Conservation (phyloP, 2,888 invertebrate genomes). For the Amphipyra tragopoginis region DNA sequence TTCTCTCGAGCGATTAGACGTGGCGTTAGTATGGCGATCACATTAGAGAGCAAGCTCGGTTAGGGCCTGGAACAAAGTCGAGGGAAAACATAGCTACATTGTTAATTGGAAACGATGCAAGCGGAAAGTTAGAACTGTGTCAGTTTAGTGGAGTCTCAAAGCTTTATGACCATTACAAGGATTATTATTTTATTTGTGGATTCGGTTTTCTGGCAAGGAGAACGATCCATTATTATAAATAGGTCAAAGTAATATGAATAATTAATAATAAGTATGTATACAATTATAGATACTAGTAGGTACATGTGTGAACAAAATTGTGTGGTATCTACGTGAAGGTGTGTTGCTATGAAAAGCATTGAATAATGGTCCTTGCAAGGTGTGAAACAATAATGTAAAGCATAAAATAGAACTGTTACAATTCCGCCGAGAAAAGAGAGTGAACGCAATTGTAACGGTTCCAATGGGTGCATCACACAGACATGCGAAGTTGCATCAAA, state of each 20-base stretch:
- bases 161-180: conserved; percentile 82
- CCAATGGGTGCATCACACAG: conserved; percentile 62
- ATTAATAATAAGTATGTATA: conserved; percentile 16
- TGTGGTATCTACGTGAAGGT: conserved; percentile 47
- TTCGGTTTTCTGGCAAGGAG: conserved; percentile 35
- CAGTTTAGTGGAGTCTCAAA: conserved; percentile 76
- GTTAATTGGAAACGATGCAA: conserved; percentile 87
- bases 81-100: conserved; percentile 87
- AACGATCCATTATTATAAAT: conserved; percentile 28
- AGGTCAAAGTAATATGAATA: conserved; percentile 27
- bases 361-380: conserved; percentile 88
- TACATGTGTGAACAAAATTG: conserved; percentile 36
- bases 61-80: conserved; percentile 90
- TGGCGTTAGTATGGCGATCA: conserved; percentile 90
- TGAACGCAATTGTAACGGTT: conserved; percentile 65
- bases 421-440: conserved; percentile 48
- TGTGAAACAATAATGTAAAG: conserved; percentile 78
- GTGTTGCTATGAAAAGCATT: conserved; percentile 67
- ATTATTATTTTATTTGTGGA: conserved; percentile 73
- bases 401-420: conserved; percentile 68
- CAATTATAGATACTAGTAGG: conserved; percentile 21
- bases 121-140: conserved; percentile 82
- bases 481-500: conserved; percentile 64
- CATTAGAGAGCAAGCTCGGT: conserved; percentile 90
- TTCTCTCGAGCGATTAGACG: conserved; percentile 86